These are phyloP conservation scores for Bambusicola thoracicus DNA, from an alignment of 2,113 vertebrate genomes.

Conservation along the genomic window DNA sequence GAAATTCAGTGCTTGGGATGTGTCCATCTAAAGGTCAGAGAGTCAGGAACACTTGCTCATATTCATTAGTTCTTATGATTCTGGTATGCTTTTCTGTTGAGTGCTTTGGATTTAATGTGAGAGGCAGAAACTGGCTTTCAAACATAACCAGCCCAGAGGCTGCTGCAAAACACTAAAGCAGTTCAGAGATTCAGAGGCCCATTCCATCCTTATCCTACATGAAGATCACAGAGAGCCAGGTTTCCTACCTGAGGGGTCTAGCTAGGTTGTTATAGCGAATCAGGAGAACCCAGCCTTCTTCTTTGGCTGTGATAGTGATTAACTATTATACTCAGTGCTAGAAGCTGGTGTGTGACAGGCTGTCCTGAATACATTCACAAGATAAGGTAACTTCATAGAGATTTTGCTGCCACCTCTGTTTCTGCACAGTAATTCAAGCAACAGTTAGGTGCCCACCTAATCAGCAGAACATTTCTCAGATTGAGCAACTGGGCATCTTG, in stretches of 20 bases:
- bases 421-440: background rate
- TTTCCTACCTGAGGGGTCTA: background rate
- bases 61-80: background rate
- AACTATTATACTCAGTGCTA: background rate
- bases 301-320: background rate
- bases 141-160: background rate
- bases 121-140: background rate
- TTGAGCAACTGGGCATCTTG: background rate
- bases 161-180: background rate
- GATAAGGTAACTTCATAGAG: background rate
- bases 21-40: background rate
- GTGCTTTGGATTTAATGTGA: background rate
- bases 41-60: background rate
- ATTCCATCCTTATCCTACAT: background rate
- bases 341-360: background rate
- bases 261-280: background rate
- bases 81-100: background rate
- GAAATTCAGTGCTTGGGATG: fast-evolving
- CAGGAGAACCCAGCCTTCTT: background rate
- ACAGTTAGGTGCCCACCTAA: fast-evolving
- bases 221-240: background rate
- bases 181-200: background rate
- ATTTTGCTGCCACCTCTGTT: background rate
- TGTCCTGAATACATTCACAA: background rate
- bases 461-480: background rate